Conservation (phyloP, 2,113 vertebrate genomes). For the Vanacampus margaritifer region DNA sequence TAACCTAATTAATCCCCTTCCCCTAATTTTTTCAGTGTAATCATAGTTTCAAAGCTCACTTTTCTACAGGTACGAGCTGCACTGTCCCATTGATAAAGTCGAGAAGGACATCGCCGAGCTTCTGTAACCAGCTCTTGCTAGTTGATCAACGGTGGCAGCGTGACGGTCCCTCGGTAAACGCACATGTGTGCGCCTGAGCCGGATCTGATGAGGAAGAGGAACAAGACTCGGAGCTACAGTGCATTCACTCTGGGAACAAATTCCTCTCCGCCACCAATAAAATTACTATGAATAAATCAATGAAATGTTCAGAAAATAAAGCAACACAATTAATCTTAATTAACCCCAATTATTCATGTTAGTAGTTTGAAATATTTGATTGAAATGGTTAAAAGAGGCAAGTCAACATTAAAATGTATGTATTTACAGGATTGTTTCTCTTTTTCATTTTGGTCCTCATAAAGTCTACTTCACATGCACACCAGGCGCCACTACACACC, state of each 20-base stretch:
- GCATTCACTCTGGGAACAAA: constrained; percentile 66
- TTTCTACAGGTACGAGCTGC: constrained; percentile 70
- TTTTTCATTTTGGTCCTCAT: no score
- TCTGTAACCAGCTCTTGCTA: constrained; percentile 39
- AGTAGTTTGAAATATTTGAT: no score
- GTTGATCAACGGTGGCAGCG: constrained; percentile 41
- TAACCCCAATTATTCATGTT: no score
- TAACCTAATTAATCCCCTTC: background rate
- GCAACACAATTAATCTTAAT: background rate
- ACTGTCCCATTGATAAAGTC: constrained; percentile 61
- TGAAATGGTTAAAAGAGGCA: no score
- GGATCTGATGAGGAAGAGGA: constrained; percentile 68
- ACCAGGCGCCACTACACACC: no score
- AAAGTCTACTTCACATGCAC: no score
- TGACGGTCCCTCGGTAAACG: constrained; percentile 78
- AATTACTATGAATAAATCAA: background rate
- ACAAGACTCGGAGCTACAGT: constrained; percentile 57
- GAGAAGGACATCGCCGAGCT: constrained; percentile 67
- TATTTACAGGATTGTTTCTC: no score
- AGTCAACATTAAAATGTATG: no score
- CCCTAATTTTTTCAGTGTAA: background rate
- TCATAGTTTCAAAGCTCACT: background rate
- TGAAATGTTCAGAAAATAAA: background rate
- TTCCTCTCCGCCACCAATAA: constrained; percentile 54
- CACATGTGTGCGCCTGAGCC: constrained; percentile 69